A percentile compares a stretch with the other conserved stretches of the same genome.
phyloP scores from a whole-genome alignment of 2,113 vertebrate species.

The Bos indicus region DNA sequence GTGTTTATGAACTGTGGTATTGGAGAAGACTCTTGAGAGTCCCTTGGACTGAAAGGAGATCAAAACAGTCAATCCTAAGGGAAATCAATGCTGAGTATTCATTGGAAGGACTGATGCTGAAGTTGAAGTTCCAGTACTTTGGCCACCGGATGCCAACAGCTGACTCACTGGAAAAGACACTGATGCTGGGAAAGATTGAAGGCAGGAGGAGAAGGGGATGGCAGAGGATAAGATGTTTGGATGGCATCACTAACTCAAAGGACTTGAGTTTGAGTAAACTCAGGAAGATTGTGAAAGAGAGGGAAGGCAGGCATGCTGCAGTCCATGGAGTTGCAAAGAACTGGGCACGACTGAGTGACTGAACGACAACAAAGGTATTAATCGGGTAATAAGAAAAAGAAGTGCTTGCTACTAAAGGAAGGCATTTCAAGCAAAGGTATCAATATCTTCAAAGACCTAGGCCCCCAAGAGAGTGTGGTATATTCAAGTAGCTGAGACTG shows the following conservation, averaged over 20 bases:
- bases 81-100: neutral
- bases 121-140: neutral
- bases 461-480: neutral
- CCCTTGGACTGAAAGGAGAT: neutral
- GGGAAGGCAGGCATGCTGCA: neutral
- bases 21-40: neutral
- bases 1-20: neutral
- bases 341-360: rapidly evolving
- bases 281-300: neutral
- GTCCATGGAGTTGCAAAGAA: neutral
- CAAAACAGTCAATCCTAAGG: neutral
- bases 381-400: neutral
- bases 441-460: neutral
- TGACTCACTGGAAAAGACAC: neutral
- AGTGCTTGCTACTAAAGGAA: neutral
- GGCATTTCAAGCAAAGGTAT: neutral
- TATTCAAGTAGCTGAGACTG: too few species aligned
- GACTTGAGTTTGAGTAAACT: neutral
- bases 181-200: neutral
- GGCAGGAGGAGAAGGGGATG: neutral
- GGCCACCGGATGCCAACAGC: neutral
- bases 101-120: neutral
- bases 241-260: neutral
- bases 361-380: neutral
- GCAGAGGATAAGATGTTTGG: neutral